Conservation (phyloP, 2,888 invertebrate species). For the Cheiracanthium punctorium region DNA sequence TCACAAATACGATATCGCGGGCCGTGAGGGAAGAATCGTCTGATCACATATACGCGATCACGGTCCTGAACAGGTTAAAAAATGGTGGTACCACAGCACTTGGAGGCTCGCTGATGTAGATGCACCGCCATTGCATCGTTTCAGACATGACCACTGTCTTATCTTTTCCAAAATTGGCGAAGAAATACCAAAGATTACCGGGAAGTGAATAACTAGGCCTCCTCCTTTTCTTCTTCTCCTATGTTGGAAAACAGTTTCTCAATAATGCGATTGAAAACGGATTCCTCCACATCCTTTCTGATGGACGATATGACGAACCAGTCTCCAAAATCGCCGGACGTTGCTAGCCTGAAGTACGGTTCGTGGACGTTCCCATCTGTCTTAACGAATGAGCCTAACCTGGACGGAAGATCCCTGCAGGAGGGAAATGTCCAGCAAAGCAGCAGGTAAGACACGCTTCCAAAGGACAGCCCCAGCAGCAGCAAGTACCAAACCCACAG, state of each 20-base stretch:
- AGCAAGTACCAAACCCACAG: constrained; percentile 72
- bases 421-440: neutral
- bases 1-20: too few species aligned
- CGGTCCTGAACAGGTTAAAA: too few species aligned
- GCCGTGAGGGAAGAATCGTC: too few species aligned
- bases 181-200: too few species aligned
- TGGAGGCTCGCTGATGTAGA: too few species aligned
- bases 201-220: too few species aligned
- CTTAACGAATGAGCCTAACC: neutral
- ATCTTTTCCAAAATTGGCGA: too few species aligned
- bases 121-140: too few species aligned
- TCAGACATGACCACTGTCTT: too few species aligned
- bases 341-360: neutral
- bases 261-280: neutral
- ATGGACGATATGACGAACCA: constrained; percentile 43
- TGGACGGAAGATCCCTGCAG: neutral
- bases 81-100: too few species aligned
- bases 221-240: neutral
- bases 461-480: constrained; percentile 43
- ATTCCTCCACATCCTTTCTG: constrained; percentile 21
- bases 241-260: neutral
- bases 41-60: too few species aligned
- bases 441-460: constrained; percentile 3
- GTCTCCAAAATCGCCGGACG: constrained; percentile 31
- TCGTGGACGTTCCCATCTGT: neutral